Evolutionary conservation across 2,888 invertebrate species (phyloP).

Genomic region (Cantharis rufa): DNA sequence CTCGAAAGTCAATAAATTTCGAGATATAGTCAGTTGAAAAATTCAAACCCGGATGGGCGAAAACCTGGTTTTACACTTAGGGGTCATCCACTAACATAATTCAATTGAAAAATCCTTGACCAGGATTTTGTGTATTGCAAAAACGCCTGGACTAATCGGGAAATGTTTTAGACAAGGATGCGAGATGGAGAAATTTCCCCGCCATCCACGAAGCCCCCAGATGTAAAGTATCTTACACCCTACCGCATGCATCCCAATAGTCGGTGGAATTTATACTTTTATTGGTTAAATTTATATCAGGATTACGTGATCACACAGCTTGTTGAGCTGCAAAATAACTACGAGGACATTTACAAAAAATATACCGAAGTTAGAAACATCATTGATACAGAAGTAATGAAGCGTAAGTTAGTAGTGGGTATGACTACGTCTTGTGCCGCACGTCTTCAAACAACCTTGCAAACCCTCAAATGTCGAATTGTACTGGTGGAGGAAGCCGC

Average conservation of each 20-base stretch:
- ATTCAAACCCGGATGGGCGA: too few species aligned
- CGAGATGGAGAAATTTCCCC: constrained; percentile 23
- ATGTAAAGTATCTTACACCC: constrained; percentile 37
- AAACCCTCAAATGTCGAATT: constrained; percentile 65
- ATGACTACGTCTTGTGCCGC: constrained; percentile 82
- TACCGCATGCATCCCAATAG: constrained; percentile 38
- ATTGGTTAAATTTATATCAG: constrained; percentile 43
- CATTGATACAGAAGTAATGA: constrained; percentile 62
- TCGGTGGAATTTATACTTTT: constrained; percentile 49
- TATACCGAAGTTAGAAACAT: constrained; percentile 52
- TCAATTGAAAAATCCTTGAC: too few species aligned
- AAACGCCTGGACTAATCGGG: too few species aligned
- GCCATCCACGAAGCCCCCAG: neutral
- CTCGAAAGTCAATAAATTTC: too few species aligned
- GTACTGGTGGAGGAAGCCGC: constrained; percentile 89
- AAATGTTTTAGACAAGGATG: constrained; percentile 16
- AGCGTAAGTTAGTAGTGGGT: constrained; percentile 64
- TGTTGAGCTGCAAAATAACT: constrained; percentile 33
- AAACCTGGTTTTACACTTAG: too few species aligned
- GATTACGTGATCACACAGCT: constrained; percentile 31
- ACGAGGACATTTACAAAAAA: constrained; percentile 34
- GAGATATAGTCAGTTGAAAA: too few species aligned
- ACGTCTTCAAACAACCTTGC: constrained; percentile 65
- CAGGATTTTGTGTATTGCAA: too few species aligned
- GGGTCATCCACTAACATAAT: too few species aligned